Base-by-base conservation (phyloP, 2,797 vertebrate genomes). In the Fistularia tabacaria region DNA sequence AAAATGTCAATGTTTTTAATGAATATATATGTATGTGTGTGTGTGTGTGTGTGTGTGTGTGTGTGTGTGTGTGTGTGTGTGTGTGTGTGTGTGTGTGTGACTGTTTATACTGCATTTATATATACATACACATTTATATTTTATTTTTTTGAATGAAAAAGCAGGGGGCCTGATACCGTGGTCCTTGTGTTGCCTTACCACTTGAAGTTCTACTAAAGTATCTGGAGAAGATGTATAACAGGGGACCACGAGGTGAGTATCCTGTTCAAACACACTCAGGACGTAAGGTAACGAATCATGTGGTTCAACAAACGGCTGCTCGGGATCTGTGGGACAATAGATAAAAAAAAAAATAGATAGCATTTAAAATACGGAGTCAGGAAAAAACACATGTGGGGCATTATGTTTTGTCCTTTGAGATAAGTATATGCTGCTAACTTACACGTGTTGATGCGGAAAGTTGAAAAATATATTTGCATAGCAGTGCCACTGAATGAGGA, bases 141-240 rank as follows among this genome's bases (percentile, higher is more conserved):
- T n/a, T n/a, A n/a, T n/a, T n/a, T 25, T 10, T 13, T n/a, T 47
- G 51, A 7, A 36, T 36, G 6, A 38, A 49, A 6, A 6, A 40
- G 13, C 15, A 62, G 6, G 38, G 43, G 14, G 8, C 42, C 25
- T 49, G 14, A 45, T 39, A 38, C 45, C 10, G 49, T 10, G n/a
- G 14, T 47, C 11, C 46, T 14, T 10, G 48, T 43, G 46, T 62
- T 48, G 58, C 10, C 91, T 92, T 80, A 97, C 95, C 85, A 50
- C 49, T 38, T 3, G 60, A 57, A 95, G 82, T 36, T 54, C 77
- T 14, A 95, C 93, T 13, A 3, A 47, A 69, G 86, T 71, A 36
- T 90, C 76, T 39, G 92, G 93, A 0, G 87, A 93, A 47, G 92
- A 90, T 10, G 94, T 94, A 14, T 91, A 81, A 69, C 95, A 97